Base-by-base conservation (phyloP, 1,140 invertebrate species). In the Aphelinus atriplicis region DNA sequence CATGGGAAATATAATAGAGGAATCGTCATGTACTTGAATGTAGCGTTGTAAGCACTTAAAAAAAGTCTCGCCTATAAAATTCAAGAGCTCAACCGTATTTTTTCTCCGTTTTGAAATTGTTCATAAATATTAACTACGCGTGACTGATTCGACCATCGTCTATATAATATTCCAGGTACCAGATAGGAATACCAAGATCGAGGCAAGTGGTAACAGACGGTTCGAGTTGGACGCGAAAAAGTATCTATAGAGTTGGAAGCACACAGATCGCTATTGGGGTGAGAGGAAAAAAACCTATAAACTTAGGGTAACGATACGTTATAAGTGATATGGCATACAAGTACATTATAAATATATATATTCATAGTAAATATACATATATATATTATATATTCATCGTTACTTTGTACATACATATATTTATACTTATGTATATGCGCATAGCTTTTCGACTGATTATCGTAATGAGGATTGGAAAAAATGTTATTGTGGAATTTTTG, bases 391-490 rank as follows among this genome's bases (percentile, higher is more conserved):
- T 84, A 84, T 82, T 80, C 78, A 80, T 81, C 80, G 80, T 83
- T 85, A 82, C 79, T 82, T 79, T 81, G 78, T 81, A 82, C 82
- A 81, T 81, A 83, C 80, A 82, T 84, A 82, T 84, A 81, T 83
- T 83, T 84, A 84, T 83, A 84, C 79, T 82, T 78, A 81, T 79
- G 82, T 80, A 81, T 83, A 84, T 78, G 81, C 79, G 83, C 79
- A 84, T 87, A 86, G 84, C 81, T 85, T 86, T 86, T 83, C 81
- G 86, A 87, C 86, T 87, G 86, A 87, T 87, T 86, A 87, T 83
- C 83, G 78, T 87, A 86, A 86, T 79, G 79, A 80, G 73, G 74
- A 73, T 69, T 67, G 55, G 64, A 77, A 73, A 70, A 76, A 76
- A 75, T 75, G 66, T 62, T 45, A 73, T 72, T 61, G 58, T 72